phyloP scores from a whole-genome alignment of 2,113 vertebrate species.

The Corythornis cristatus region DNA sequence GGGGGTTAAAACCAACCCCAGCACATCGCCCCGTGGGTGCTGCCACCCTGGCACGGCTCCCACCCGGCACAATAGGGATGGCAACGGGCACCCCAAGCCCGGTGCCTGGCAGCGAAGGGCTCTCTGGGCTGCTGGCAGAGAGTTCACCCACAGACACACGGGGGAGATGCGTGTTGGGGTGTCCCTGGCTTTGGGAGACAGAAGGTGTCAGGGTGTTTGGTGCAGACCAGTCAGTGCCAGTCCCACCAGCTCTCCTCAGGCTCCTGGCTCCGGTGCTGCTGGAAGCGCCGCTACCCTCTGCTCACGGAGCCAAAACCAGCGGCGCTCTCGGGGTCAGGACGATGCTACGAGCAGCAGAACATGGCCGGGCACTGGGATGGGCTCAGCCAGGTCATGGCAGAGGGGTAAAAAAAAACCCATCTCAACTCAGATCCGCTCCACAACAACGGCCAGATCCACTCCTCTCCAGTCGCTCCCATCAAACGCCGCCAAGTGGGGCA shows the following conservation, averaged over 20 bases:
- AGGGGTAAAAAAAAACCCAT: too few species aligned
- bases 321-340: rapidly evolving
- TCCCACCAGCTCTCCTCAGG: too few species aligned
- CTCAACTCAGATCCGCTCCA: rapidly evolving
- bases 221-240: background rate
- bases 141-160: background rate
- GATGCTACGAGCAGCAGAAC: background rate
- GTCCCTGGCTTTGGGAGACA: background rate
- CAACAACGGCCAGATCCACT: rapidly evolving
- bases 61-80: background rate
- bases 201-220: background rate
- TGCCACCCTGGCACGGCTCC: rapidly evolving
- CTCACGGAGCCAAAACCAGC: background rate
- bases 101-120: rapidly evolving
- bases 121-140: background rate
- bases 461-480: background rate
- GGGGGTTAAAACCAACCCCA: background rate
- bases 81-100: background rate
- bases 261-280: background rate
- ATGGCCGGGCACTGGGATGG: rapidly evolving
- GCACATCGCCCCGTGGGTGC: rapidly evolving
- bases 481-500: background rate
- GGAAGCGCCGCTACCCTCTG: background rate
- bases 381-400: rapidly evolving
- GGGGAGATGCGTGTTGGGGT: background rate